A percentile compares a stretch with the other conserved stretches of the same genome.
Evolutionary conservation across 2,888 invertebrate genomes (phyloP).

Genomic region (Galeruca laticollis): DNA sequence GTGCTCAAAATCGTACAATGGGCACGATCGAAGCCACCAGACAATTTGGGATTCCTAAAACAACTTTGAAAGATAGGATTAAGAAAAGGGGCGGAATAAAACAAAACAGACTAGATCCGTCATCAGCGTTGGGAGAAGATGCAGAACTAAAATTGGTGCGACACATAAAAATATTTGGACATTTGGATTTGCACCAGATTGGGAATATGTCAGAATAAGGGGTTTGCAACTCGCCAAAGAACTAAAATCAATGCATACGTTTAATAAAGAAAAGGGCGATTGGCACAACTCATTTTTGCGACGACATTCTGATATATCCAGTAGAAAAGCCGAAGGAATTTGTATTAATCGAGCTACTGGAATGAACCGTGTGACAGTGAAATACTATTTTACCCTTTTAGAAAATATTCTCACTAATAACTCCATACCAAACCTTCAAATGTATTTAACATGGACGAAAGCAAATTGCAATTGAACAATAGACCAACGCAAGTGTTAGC

Average conservation of each 20-base stretch:
- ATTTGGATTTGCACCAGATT: conserved; percentile 5
- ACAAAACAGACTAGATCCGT: background rate
- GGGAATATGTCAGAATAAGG: background rate
- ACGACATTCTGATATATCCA: too few relatives aligned
- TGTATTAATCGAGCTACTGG: too few relatives aligned
- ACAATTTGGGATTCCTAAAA: conserved; percentile 1
- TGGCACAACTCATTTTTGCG: too few relatives aligned
- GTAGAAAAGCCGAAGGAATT: too few relatives aligned
- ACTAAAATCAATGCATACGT: background rate
- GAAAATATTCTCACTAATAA: background rate
- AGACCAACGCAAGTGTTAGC: background rate
- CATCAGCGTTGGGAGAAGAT: background rate
- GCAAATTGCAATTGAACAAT: background rate
- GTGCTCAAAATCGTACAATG: conserved; percentile 1
- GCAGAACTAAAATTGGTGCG: background rate
- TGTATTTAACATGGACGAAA: background rate
- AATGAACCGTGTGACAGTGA: too few relatives aligned
- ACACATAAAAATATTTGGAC: background rate
- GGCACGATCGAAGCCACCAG: background rate
- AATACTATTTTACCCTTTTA: background rate
- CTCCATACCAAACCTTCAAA: background rate
- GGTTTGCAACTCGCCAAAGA: background rate
- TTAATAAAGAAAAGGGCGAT: too few relatives aligned
- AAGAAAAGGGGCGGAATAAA: background rate
- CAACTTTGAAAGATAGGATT: background rate